Evolutionary conservation across 2,888 invertebrate species (phyloP).

Genomic region (Sclerodermus sp.): DNA sequence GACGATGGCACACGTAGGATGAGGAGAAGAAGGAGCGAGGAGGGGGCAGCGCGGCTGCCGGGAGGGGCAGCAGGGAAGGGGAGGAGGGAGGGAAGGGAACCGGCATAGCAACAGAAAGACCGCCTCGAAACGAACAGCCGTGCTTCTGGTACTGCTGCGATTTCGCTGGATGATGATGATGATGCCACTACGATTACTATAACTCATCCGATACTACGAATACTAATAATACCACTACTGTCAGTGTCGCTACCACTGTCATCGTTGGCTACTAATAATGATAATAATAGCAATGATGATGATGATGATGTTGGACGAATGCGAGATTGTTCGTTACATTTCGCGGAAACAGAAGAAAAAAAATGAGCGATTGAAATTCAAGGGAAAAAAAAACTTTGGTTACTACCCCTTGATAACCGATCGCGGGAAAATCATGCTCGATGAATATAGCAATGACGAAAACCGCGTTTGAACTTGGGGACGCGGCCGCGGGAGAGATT

Average conservation of each 20-base stretch:
- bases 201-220: slow-evolving; percentile 7
- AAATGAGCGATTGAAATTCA: too few species aligned
- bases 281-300: too few species aligned
- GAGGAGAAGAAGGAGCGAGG: slow-evolving; percentile 16
- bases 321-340: too few species aligned
- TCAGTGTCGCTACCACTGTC: slow-evolving; percentile 15
- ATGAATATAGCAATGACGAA: too few species aligned
- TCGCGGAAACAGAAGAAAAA: too few species aligned
- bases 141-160: slow-evolving; percentile 27
- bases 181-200: slow-evolving; percentile 1
- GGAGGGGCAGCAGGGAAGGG: slow-evolving; percentile 13
- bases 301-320: too few species aligned
- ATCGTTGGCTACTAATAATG: slow-evolving; percentile 13
- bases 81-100: slow-evolving; percentile 28
- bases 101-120: slow-evolving; percentile 57
- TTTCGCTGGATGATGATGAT: slow-evolving; percentile 9
- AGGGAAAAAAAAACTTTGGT: too few species aligned
- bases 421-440: too few species aligned
- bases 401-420: too few species aligned
- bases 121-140: slow-evolving; percentile 48
- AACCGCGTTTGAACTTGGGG: too few species aligned
- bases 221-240: slow-evolving; percentile 18
- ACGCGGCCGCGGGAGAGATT: too few species aligned
- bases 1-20: slow-evolving; percentile 35
- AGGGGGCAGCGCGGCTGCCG: slow-evolving; percentile 3